phyloP scores from a whole-genome alignment of 2,113 vertebrate genomes.

The Ornithorhynchus anatinus region DNA sequence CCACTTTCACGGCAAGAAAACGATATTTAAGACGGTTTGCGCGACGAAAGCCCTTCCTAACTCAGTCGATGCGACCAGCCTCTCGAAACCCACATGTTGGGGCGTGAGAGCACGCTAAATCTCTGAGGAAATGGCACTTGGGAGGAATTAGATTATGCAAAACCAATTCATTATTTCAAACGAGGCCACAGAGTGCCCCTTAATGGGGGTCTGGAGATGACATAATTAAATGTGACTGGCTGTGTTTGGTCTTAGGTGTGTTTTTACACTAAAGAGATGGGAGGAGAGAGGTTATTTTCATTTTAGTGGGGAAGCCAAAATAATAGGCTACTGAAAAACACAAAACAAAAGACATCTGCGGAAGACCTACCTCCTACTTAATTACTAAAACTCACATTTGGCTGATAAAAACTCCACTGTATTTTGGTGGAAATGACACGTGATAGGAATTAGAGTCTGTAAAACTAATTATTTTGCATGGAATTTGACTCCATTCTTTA shows the following conservation, averaged over 20 bases:
- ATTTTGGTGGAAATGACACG: too few species aligned
- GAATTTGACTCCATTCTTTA: neutral
- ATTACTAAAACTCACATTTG: neutral
- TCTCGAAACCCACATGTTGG: accelerated
- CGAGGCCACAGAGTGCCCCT: accelerated
- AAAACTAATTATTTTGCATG: neutral
- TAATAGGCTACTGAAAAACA: accelerated
- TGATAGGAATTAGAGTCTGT: neutral
- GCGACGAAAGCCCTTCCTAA: accelerated
- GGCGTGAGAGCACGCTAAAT: accelerated
- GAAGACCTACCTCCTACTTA: neutral
- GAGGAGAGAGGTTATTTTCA: accelerated
- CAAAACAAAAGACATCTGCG: neutral
- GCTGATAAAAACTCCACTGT: too few species aligned
- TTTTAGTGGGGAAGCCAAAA: neutral
- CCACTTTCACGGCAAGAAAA: neutral
- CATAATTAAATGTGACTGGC: accelerated
- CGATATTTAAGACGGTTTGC: accelerated
- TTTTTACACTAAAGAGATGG: neutral
- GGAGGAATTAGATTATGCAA: neutral
- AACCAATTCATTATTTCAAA: neutral
- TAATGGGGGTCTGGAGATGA: accelerated
- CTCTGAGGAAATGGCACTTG: accelerated
- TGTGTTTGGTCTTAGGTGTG: accelerated
- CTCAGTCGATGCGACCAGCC: neutral